Evolutionary conservation across 2,113 vertebrate species (phyloP), one percentile per base, ranked within the genome.

Genomic region (Pimephales promelas): DNA sequence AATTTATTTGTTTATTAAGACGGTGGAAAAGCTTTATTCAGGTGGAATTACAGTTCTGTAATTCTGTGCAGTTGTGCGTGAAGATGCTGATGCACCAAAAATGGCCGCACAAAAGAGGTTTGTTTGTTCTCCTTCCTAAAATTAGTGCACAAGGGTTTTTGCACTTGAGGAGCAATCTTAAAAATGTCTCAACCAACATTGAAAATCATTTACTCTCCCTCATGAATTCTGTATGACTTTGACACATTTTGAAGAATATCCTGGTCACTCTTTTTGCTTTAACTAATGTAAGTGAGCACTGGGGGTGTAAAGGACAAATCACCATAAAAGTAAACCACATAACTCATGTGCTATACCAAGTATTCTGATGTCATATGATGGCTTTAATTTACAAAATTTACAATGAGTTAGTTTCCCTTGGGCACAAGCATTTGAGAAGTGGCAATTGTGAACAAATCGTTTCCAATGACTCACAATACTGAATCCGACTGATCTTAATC

Each of bases 11-110:
- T 79, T 11, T 76, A 31, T 56, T 26, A 40, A 1, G 36, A 43
- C 24, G 34, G 36, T 24, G 66, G 62, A 66, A 10, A 31, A 68
- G 64, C 20, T 68, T 68, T 40, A 45, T 45, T 40, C 68, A 24
- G 40, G 10, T 24, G 22, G 5, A 47, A 45, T 72, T 72, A 24
- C 57, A 68, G 64, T 20, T 66, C 31, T 68, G 31, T 54, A 20
- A 20, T 54, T 54, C 62, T 66, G 62, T 34, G 62, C 16, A 8
- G 31, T 22, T 68, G 10, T 43, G 20, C 20, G 22, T 43, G 22
- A 78, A 78, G 54, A 26, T 77, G 52, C 75, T 77, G 54, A 78
- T 43, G 54, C 34, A 61, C 34, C 54, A 43, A 59, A 61, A 61
- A 78, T 24, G 56, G n/a, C 56, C 4, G 4, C 36, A 54, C 56